Conservation (phyloP, 2,797 vertebrate species). For the Melanotaenia boesemani region DNA sequence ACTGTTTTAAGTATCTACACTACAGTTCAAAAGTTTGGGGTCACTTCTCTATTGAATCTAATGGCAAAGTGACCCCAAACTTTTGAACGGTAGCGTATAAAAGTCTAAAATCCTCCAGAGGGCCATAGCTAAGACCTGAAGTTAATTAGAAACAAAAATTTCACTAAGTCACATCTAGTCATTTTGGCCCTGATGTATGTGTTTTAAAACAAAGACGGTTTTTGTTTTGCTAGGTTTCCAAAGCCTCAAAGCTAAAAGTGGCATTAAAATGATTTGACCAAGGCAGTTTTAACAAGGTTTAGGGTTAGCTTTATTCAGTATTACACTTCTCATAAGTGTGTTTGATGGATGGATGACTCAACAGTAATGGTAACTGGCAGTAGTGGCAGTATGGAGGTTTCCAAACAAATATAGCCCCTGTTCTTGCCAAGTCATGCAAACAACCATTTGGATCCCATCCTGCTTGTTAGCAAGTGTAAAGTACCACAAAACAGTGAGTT, state of each 20-base stretch:
- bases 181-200: conserved; percentile 23
- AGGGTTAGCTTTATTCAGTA: conserved; percentile 39
- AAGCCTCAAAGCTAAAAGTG: conserved; percentile 37
- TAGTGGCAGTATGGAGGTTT: conserved; percentile 46
- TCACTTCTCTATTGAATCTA: no score
- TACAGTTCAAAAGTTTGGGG: no score
- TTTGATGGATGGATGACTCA: conserved; percentile 57
- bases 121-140: conserved; percentile 38
- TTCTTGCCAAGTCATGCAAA: conserved; percentile 70
- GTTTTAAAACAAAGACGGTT: conserved; percentile 47
- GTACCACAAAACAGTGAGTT: conserved; percentile 53
- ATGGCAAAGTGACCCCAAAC: no score
- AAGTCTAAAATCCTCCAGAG: conserved; percentile 56
- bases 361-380: conserved; percentile 57
- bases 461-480: conserved; percentile 63
- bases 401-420: conserved; percentile 53
- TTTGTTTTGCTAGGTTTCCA: conserved; percentile 45
- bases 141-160: conserved; percentile 53
- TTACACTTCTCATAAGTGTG: conserved; percentile 41
- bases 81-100: no score
- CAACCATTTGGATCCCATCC: conserved; percentile 49
- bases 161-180: conserved; percentile 33
- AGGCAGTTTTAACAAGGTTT: conserved; percentile 39
- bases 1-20: conserved; percentile 50
- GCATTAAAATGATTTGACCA: conserved; percentile 51